Base-by-base conservation (phyloP, 2,888 invertebrate genomes). In the Thyatira batis region DNA sequence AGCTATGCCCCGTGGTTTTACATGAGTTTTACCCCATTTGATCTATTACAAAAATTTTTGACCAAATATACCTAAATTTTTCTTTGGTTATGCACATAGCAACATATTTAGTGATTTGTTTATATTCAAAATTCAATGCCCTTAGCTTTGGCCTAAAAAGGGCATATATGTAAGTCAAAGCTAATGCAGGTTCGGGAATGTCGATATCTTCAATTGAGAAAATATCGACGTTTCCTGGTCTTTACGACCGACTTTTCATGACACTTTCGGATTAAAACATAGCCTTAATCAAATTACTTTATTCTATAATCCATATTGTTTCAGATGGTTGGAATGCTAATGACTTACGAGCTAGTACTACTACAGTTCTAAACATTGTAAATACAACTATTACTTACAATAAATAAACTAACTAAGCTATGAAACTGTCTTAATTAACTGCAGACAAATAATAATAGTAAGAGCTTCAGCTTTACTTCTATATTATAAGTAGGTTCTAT, bases 261-360 rank as follows among this genome's bases (percentile, higher is more conserved):
- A n/a, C n/a, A n/a, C n/a, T n/a, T n/a, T n/a, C n/a, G n/a, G n/a
- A n/a, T n/a, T n/a, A n/a, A n/a, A n/a, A n/a, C n/a, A n/a, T n/a
- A n/a, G n/a, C n/a, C n/a, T n/a, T n/a, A n/a, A n/a, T 3, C 33
- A 33, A 33, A 10, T 13, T 11, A 11, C 11, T 6, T 39, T 39
- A 4, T 39, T 54, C 82, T 80, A 58, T 13, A n/a, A 80, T 93
- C 52, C 20, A 13, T 30, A n/a, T 49, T 43, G 28, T 62, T 54
- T 23, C 60, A 69, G 69, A 60, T 66, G 2, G 20, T 64, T 17
- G 60, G 64, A 6, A 56, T 66, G n/a, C 39, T 70, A 9, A 57
- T 66, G 11, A 69, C 68, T 0, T 71, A 70, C 20, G 68, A 65
- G 46, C 28, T 69, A 9, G 61, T 70, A 2, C 50, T 71, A 10